Evolutionary conservation across 2,797 vertebrate genomes (phyloP).

Genomic region (Natrix natrix): DNA sequence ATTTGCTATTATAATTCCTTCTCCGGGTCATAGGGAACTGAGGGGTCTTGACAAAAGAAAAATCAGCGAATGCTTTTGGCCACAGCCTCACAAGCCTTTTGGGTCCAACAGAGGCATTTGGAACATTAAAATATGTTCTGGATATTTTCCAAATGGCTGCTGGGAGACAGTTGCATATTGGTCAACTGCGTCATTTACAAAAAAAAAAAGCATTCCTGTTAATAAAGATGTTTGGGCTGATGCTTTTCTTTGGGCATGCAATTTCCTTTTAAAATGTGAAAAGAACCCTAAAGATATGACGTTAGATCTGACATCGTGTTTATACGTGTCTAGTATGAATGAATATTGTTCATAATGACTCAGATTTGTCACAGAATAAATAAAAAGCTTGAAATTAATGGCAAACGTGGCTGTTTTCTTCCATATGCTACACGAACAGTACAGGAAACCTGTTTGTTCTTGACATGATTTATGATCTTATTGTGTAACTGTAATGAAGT

Average conservation of each 20-base stretch:
- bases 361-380: background rate
- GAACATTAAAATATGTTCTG: background rate
- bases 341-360: background rate
- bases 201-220: background rate
- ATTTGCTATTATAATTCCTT: background rate
- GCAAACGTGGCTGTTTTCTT: background rate
- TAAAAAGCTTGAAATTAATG: background rate
- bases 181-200: background rate
- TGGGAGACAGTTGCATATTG: background rate
- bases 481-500: background rate
- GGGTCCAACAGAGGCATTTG: background rate
- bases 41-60: background rate
- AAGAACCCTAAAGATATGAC: background rate
- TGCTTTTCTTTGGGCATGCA: background rate
- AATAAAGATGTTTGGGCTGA: background rate
- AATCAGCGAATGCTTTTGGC: background rate
- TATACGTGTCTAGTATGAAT: background rate
- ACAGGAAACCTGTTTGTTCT: constrained; percentile 29
- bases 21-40: background rate
- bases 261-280: background rate
- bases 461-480: constrained; percentile 37
- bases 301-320: background rate
- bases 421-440: background rate
- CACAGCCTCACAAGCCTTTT: background rate
- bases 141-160: background rate